Evolutionary conservation across 2,888 invertebrate species (phyloP), one percentile per base, ranked within the genome.

Genomic region (Coleophora deauratella): DNA sequence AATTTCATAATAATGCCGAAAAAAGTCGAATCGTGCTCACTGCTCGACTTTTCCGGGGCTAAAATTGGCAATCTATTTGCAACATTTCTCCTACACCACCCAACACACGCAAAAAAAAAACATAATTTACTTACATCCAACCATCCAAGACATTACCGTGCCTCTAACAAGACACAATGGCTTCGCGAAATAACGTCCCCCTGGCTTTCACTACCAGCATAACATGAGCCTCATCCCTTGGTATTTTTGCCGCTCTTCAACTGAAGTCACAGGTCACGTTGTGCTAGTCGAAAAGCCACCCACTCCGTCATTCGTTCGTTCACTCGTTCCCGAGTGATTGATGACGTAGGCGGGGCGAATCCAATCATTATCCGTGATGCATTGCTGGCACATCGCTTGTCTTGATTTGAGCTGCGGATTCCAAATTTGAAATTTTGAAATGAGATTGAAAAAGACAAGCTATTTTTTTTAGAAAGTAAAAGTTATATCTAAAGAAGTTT

Each of bases 331-430:
- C 57, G 54, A 62, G 81, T 84, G 85, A 85, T 85, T 76, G 85
- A 85, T 85, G 85, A 75, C 74, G 75, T 71, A 78, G 84, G 84
- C 82, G 82, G 81, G 81, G 85, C 81, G 68, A 73, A 79, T 81
- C 81, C 80, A 80, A 84, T 84, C 85, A 81, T 84, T 85, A 84
- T 78, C 77, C 75, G 65, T 84, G 84, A 84, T 80, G 82, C 81
- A 84, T 82, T 72, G 75, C 51, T 70, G 69, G 78, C 72, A 80
- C 80, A 75, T 78, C 80, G 79, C 76, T 75, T 74, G 51, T 62
- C 65, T 52, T 61, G 66, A 66, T 67, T 66, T 66, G 57, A 46
- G 43, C 46, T 51, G 52, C 51, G 56, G 54, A 54, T 66, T 71
- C 61, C 58, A 69, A 70, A 58, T 70, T 69, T 46, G 53, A 60